Percentiles rank a stretch among this genome's conserved stretches.
These are phyloP conservation scores for Plebejus argus DNA, from an alignment of 2,888 invertebrate species.

Conservation along the genomic window DNA sequence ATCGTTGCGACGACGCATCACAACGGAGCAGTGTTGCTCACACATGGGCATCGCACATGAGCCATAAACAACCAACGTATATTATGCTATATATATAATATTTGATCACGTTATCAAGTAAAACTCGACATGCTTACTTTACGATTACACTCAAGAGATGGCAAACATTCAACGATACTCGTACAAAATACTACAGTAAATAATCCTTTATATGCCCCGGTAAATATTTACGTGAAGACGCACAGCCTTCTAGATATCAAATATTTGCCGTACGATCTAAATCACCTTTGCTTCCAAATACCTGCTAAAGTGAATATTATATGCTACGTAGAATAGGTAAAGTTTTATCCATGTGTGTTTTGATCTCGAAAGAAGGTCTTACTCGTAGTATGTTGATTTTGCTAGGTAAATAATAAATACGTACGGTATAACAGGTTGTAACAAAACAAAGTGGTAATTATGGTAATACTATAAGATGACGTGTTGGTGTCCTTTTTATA, in stretches of 20 bases:
- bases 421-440: too few species aligned
- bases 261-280: background rate
- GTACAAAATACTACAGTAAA: conserved; percentile 17
- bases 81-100: conserved; percentile 12
- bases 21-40: background rate
- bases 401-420: too few species aligned
- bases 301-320: background rate
- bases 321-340: background rate
- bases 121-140: background rate
- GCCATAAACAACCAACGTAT: background rate
- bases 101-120: conserved; percentile 15
- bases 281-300: conserved; percentile 7
- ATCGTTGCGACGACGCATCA: background rate
- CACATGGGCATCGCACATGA: background rate
- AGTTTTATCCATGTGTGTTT: background rate
- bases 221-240: conserved; percentile 23
- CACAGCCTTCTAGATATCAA: conserved; percentile 21
- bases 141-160: conserved; percentile 7
- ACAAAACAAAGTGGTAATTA: too few species aligned
- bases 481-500: too few species aligned
- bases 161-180: conserved; percentile 15
- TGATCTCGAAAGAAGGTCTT: background rate
- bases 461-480: too few species aligned
- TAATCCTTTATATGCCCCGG: conserved; percentile 11
- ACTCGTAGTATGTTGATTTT: background rate